Percentiles rank a stretch among this genome's conserved stretches.
phyloP scores from a whole-genome alignment of 2,113 vertebrate genomes.

The Grallaria varia region DNA sequence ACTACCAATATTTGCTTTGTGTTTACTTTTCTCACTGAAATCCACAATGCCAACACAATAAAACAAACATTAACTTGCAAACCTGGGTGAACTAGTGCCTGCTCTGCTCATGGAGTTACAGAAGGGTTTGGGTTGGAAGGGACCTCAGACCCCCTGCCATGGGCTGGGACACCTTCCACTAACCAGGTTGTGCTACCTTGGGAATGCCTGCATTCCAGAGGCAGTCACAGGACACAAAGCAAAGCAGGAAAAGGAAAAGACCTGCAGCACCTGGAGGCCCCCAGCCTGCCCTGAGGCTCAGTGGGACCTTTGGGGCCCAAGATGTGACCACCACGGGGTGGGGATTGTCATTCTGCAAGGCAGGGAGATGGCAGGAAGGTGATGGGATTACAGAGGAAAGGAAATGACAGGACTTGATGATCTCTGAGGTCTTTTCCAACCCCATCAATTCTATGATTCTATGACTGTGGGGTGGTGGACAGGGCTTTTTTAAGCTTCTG shows the following conservation, averaged over 20 bases:
- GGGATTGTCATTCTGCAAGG: rapidly evolving
- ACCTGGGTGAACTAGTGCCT: not conserved
- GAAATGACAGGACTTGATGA: not conserved
- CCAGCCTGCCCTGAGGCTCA: not conserved
- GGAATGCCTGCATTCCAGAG: not conserved
- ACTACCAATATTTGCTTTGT: not conserved
- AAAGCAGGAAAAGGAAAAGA: not conserved
- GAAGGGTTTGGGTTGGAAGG: not conserved
- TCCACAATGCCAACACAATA: not conserved
- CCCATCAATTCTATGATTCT: no score
- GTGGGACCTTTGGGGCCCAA: not conserved
- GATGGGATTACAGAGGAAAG: not conserved
- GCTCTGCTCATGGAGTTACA: not conserved
- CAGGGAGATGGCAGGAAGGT: not conserved
- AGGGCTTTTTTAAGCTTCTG: not conserved
- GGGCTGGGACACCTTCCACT: not conserved
- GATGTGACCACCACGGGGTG: rapidly evolving
- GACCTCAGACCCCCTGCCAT: not conserved
- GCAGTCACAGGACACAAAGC: not conserved
- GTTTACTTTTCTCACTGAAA: not conserved
- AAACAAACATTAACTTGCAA: not conserved
- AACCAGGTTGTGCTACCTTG: not conserved
- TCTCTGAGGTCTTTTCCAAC: no score
- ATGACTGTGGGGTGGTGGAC: not conserved
- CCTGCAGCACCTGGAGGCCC: not conserved